A percentile compares a stretch with the other conserved stretches of the same genome.
Evolutionary conservation across 2,797 vertebrate species (phyloP).

Genomic region (Fistularia tabacaria): DNA sequence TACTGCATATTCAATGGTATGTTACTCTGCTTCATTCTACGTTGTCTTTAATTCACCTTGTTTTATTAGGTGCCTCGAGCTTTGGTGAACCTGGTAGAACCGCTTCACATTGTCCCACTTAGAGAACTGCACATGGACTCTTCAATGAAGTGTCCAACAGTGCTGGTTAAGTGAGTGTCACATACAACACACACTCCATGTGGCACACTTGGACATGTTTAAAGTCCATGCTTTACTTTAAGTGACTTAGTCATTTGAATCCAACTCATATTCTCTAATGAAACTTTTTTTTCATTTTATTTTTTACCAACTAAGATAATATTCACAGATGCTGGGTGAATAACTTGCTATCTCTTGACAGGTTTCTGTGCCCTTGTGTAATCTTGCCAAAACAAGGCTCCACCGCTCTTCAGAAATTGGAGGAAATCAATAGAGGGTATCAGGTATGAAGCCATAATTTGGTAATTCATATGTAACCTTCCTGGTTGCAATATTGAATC

Average conservation of each 20-base stretch:
- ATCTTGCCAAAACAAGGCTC: slow-evolving; percentile 72
- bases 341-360: slow-evolving; percentile 41
- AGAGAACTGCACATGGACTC: slow-evolving; percentile 73
- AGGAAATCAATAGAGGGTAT: slow-evolving; percentile 70
- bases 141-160: slow-evolving; percentile 76
- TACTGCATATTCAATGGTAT: neutral
- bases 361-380: slow-evolving; percentile 81
- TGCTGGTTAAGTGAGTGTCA: slow-evolving; percentile 66
- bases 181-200: neutral
- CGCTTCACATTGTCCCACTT: slow-evolving; percentile 69
- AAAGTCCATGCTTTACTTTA: neutral
- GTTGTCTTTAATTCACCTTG: slow-evolving; percentile 6
- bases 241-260: too few species aligned
- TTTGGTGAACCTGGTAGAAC: slow-evolving; percentile 84
- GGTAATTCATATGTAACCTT: neutral
- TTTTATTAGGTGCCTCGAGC: slow-evolving; percentile 81
- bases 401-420: slow-evolving; percentile 67
- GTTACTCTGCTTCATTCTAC: neutral
- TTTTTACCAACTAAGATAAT: too few species aligned
- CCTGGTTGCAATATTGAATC: neutral
- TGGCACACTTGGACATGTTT: neutral
- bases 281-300: too few species aligned
- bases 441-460: slow-evolving; percentile 68
- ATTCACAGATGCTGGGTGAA: too few species aligned
- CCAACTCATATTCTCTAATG: too few species aligned